Evolutionary conservation across 2,113 vertebrate genomes (phyloP), one percentile per base, ranked within the genome.

Genomic region (Zapus hudsonius): DNA sequence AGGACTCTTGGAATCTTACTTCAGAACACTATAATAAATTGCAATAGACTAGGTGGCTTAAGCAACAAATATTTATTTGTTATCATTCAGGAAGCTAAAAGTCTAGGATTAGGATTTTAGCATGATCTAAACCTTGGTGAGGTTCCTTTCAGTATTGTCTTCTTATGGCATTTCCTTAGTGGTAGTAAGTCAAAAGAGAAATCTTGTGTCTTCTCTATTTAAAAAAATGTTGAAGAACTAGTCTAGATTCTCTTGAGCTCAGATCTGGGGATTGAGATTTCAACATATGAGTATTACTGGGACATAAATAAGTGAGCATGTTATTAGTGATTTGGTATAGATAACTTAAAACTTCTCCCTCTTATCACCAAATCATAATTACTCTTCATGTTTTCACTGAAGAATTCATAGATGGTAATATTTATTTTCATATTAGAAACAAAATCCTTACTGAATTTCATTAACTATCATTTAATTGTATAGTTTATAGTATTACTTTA

Each of bases 401-500:
- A 74, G 81, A 31, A 22, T 61, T 91, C n/a, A 84, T 42, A 69
- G 1, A 15, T 78, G 8, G 1, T 27, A 83, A 70, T 78, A 80
- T 74, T 84, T 88, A 59, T 92, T 89, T 94, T 93, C 70, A 93
- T 85, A 78, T 63, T 75, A 78, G 7, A 82, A 91, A 59, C 61
- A 67, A 90, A 92, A 27, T 83, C 70, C 80, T 83, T 38, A 74
- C 3, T 75, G 59, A 82, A 85, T 87, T 70, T 90, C 87, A 69
- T 36, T 78, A 38, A 52, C 52, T 90, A 17, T 44, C 63, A 72
- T 31, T 86, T 27, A 78, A 16, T 52, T 91, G 47, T 27, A 23
- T 75, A 80, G 64, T 47, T 94, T 80, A 57, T 75, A 47, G 16
- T 5, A 36, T 63, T 19, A 67, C 1, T 83, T 92, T 79, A 27